These are phyloP conservation scores for Drosophila parthenogenetica DNA, from an alignment of 2,888 invertebrate genomes.

Conservation along the genomic window DNA sequence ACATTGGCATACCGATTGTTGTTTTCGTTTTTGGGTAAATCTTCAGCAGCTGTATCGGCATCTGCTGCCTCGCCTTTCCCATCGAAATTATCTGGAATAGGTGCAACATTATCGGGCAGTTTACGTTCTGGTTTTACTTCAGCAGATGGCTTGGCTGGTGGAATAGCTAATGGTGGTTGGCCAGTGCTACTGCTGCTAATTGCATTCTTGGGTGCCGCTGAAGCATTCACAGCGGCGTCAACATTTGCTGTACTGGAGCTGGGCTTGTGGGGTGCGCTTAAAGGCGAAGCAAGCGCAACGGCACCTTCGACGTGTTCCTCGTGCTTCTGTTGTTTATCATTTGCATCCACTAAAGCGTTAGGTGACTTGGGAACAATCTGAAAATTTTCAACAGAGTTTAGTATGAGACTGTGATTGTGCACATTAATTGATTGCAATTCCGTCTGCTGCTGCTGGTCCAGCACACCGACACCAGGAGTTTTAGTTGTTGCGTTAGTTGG, in stretches of 20 bases:
- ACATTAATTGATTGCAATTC: conserved; percentile 51
- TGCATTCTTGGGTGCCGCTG: conserved; percentile 52
- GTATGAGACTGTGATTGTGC: conserved; percentile 80
- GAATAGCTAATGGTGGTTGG: conserved; percentile 65
- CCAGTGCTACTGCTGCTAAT: conserved; percentile 67
- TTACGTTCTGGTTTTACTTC: conserved; percentile 69
- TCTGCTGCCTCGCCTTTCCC: conserved; percentile 65
- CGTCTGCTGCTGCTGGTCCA: conserved; percentile 38
- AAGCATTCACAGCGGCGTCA: conserved; percentile 45
- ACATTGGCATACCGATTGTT: conserved; percentile 84
- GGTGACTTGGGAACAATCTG: conserved; percentile 84
- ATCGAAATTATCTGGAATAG: conserved; percentile 84
- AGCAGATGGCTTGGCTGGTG: conserved; percentile 60
- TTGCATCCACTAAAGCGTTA: conserved; percentile 59
- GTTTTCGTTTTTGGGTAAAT: conserved; percentile 71
- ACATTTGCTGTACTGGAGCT: conserved; percentile 41
- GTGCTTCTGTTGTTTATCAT: conserved; percentile 63
- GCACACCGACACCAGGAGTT: conserved; percentile 49
- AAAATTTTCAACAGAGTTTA: conserved; percentile 86
- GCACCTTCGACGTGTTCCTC: conserved; percentile 53
- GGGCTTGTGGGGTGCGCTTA: conserved; percentile 77
- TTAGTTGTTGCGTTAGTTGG: conserved; percentile 75
- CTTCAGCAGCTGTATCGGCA: conserved; percentile 72
- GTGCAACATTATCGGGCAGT: conserved; percentile 83
- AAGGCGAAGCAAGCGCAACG: conserved; percentile 63